These are phyloP conservation scores for Lottia gigantea DNA, from an alignment of 2,888 invertebrate genomes.

Conservation along the genomic window DNA sequence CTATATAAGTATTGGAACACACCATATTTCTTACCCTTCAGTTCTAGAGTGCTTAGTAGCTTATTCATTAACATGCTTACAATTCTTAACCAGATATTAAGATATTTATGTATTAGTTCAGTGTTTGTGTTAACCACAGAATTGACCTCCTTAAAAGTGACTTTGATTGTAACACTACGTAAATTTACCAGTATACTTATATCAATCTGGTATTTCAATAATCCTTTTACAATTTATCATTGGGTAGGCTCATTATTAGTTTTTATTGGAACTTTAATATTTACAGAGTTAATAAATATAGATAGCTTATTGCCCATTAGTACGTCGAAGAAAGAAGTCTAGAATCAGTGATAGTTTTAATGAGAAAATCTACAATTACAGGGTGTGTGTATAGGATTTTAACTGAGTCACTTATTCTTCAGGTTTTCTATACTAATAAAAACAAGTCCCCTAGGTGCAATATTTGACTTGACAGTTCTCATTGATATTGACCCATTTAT, in stretches of 20 bases:
- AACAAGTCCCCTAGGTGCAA: too few relatives aligned
- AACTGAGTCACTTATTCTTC: too few relatives aligned
- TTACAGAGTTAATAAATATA: slow-evolving; percentile 72
- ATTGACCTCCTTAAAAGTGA: slow-evolving; percentile 92
- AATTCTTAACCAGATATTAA: slow-evolving; percentile 59
- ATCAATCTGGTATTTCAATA: slow-evolving; percentile 93
- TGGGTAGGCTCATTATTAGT: slow-evolving; percentile 92
- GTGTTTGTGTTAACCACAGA: slow-evolving; percentile 95
- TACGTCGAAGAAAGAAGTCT: too few relatives aligned
- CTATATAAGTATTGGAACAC: too few relatives aligned
- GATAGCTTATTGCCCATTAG: background rate
- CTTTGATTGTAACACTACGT: slow-evolving; percentile 92
- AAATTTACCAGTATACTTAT: slow-evolving; percentile 96
- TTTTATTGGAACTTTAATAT: slow-evolving; percentile 91
- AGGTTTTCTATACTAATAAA: too few relatives aligned
- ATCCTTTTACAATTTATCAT: slow-evolving; percentile 90
- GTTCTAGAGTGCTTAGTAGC: background rate
- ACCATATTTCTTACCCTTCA: too few relatives aligned
- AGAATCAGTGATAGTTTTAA: too few relatives aligned
- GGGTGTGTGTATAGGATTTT: too few relatives aligned
- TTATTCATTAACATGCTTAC: background rate
- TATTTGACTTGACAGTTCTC: too few relatives aligned
- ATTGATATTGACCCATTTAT: too few relatives aligned
- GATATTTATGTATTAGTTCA: slow-evolving; percentile 89
- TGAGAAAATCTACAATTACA: too few relatives aligned